phyloP scores from a whole-genome alignment of 2,797 vertebrate species.

The Glossophaga mutica region DNA sequence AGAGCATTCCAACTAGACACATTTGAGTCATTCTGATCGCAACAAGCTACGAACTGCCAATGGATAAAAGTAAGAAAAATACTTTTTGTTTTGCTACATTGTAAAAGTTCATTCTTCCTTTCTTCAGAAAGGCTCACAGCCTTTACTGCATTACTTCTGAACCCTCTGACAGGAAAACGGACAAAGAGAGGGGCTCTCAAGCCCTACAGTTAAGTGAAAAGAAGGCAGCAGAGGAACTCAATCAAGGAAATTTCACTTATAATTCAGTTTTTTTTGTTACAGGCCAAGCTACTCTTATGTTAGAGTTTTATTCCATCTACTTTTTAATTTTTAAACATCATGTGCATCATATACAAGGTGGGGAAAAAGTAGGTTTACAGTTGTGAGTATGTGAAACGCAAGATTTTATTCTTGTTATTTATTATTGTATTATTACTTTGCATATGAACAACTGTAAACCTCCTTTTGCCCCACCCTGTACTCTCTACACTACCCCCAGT shows the following conservation, averaged over 20 bases:
- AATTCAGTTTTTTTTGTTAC: neutral
- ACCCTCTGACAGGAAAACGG: neutral
- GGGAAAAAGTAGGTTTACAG: neutral
- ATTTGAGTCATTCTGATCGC: neutral
- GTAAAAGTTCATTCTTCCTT: neutral
- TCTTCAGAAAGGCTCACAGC: constrained; percentile 3
- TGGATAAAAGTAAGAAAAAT: constrained; percentile 19
- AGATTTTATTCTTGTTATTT: neutral
- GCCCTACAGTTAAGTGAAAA: neutral
- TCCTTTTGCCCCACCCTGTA: neutral
- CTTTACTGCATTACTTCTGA: constrained; percentile 5
- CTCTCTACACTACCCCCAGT: neutral
- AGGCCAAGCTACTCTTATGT: neutral
- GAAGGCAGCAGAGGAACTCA: neutral
- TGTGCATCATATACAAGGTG: neutral
- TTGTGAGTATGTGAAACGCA: neutral
- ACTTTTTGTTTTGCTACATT: neutral
- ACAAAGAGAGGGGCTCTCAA: neutral
- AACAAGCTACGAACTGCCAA: neutral
- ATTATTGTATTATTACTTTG: neutral
- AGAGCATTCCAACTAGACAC: neutral
- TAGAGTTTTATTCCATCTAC: neutral
- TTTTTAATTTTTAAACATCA: constrained; percentile 32
- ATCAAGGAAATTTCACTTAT: neutral
- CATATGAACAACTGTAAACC: neutral